These are phyloP conservation scores for Brenthis hecate DNA, from an alignment of 2,888 invertebrate species.

Conservation along the genomic window DNA sequence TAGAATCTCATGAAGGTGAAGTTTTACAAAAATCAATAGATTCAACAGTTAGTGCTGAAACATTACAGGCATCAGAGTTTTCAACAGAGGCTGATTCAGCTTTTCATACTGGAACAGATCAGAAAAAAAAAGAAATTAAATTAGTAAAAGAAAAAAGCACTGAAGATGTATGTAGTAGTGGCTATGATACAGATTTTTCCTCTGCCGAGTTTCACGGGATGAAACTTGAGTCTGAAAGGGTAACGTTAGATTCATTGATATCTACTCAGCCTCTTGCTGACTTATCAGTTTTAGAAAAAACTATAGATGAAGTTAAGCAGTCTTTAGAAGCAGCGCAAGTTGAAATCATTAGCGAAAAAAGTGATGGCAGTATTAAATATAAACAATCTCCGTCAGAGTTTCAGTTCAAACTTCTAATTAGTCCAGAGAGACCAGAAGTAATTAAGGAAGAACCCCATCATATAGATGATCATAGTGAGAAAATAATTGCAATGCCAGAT, in stretches of 20 bases:
- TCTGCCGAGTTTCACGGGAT: conserved; percentile 83
- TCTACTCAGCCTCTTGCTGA: conserved; percentile 76
- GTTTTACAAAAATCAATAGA: conserved; percentile 78
- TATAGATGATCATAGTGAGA: conserved; percentile 64
- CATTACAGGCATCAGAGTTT: conserved; percentile 77
- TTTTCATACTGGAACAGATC: conserved; percentile 73
- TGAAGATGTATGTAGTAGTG: conserved; percentile 87
- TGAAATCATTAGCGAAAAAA: conserved; percentile 85
- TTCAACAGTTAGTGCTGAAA: conserved; percentile 78
- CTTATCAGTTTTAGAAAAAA: conserved; percentile 84
- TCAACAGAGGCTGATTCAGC: conserved; percentile 79
- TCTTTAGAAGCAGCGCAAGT: conserved; percentile 87
- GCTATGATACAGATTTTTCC: conserved; percentile 84
- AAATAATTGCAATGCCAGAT: conserved; percentile 45
- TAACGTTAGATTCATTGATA: conserved; percentile 77
- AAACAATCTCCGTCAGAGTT: conserved; percentile 89
- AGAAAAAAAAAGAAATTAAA: conserved; percentile 72
- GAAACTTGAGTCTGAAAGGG: conserved; percentile 79
- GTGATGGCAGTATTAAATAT: conserved; percentile 85
- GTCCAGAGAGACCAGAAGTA: conserved; percentile 80
- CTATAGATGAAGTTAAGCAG: conserved; percentile 87
- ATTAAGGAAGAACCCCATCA: conserved; percentile 83
- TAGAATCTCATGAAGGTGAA: conserved; percentile 79
- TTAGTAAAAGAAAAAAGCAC: conserved; percentile 76
- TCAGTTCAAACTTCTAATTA: conserved; percentile 84